Evolutionary conservation across 2,888 invertebrate genomes (phyloP).

Genomic region (Dicycla oo): DNA sequence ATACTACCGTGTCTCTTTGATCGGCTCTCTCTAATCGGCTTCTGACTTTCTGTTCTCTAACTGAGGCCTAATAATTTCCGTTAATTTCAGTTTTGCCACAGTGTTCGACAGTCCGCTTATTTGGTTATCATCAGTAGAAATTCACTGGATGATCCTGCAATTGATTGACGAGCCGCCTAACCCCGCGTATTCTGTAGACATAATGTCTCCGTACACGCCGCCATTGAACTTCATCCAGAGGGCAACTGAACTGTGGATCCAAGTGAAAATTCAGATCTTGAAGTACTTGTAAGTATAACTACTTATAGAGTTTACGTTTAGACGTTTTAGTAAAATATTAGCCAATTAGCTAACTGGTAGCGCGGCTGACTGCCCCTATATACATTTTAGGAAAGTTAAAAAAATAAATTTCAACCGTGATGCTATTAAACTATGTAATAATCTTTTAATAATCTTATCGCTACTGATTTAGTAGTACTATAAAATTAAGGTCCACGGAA

Average conservation of each 20-base stretch:
- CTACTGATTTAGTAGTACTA: neutral
- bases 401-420: too few species aligned
- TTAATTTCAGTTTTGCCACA: constrained; percentile 70
- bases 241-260: constrained; percentile 66
- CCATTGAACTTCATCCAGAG: constrained; percentile 77
- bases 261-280: constrained; percentile 37
- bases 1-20: neutral
- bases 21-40: too few species aligned
- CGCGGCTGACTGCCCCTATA: too few species aligned
- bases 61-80: neutral
- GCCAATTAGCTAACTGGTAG: too few species aligned
- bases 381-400: too few species aligned
- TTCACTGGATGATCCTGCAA: constrained; percentile 71
- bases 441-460: too few species aligned
- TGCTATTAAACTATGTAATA: too few species aligned
- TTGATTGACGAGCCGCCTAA: constrained; percentile 75
- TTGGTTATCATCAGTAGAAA: constrained; percentile 74
- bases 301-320: too few species aligned
- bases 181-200: constrained; percentile 74
- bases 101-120: constrained; percentile 74
- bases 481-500: neutral
- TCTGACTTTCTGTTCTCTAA: neutral
- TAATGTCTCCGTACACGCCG: constrained; percentile 59
- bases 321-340: too few species aligned
- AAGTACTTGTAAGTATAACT: constrained; percentile 61